These are phyloP conservation scores for Euclidia mi DNA, from an alignment of 2,888 invertebrate species.

Conservation along the genomic window DNA sequence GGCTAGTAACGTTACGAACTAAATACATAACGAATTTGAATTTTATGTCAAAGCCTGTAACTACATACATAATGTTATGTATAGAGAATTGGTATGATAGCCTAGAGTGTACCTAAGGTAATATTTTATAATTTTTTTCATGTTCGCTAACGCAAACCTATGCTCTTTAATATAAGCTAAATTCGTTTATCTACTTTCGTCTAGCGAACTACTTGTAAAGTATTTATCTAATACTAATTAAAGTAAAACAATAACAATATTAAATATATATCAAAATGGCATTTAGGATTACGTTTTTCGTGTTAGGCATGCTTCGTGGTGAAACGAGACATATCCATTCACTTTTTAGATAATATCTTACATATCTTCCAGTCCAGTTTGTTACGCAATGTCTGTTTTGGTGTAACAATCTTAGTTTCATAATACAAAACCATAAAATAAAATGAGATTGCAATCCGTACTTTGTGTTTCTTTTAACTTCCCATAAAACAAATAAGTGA, in stretches of 20 bases:
- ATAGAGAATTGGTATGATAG: constrained; percentile 60
- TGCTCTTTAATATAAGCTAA: constrained; percentile 64
- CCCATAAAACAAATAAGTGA: background rate
- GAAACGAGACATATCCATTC: constrained; percentile 68
- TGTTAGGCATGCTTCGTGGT: constrained; percentile 82
- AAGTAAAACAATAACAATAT: constrained; percentile 88
- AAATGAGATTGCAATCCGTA: constrained; percentile 87
- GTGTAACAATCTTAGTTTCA: constrained; percentile 85
- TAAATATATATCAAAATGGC: constrained; percentile 85
- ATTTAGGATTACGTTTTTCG: constrained; percentile 83
- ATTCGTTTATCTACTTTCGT: constrained; percentile 74
- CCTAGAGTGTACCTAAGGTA: constrained; percentile 65
- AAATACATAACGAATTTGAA: constrained; percentile 72
- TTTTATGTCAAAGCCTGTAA: constrained; percentile 72
- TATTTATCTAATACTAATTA: constrained; percentile 79
- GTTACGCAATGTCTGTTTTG: constrained; percentile 87
- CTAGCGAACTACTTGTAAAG: constrained; percentile 83
- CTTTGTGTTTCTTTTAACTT: constrained; percentile 11
- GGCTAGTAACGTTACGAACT: constrained; percentile 61
- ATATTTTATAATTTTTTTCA: constrained; percentile 58
- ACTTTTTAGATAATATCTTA: constrained; percentile 68
- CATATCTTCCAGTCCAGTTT: constrained; percentile 86
- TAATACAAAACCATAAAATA: constrained; percentile 80
- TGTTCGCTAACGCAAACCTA: constrained; percentile 63
- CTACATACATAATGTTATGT: constrained; percentile 64